Conservation (phyloP, 2,797 vertebrate genomes). For the Myiotriccus ornatus region DNA sequence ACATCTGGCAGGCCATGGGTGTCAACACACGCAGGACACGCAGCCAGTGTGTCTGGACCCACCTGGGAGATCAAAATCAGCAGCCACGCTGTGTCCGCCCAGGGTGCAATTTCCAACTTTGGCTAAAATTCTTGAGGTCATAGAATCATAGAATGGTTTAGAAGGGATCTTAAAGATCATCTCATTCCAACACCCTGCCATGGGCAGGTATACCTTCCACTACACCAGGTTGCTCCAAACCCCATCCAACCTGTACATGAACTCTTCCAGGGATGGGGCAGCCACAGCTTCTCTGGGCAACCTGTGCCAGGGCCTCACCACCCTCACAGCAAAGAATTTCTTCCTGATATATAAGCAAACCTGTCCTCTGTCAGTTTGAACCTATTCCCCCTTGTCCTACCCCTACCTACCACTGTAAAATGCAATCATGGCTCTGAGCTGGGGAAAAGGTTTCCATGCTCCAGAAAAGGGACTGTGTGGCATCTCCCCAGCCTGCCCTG, state of each 20-base stretch:
- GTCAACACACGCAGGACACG: rapidly evolving
- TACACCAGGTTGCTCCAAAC: neutral
- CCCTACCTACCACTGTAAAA: neutral
- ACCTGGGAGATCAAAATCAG: neutral
- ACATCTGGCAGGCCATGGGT: neutral
- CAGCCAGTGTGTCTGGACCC: neutral
- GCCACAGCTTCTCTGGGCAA: rapidly evolving
- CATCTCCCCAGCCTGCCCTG: neutral
- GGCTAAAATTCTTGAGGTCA: neutral
- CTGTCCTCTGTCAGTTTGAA: neutral
- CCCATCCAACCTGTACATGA: neutral
- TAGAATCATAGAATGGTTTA: neutral
- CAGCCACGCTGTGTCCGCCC: rapidly evolving
- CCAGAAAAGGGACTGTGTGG: neutral
- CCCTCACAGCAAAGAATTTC: neutral
- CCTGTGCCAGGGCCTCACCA: neutral
- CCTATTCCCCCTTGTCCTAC: neutral
- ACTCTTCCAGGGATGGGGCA: neutral
- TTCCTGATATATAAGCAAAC: neutral
- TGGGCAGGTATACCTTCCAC: neutral
- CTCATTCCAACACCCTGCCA: neutral
- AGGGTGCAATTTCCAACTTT: neutral
- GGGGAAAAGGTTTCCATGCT: neutral
- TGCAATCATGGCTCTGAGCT: neutral
- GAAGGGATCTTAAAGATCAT: neutral